Conservation (phyloP, 2,113 vertebrate genomes). For the Gallinago paraguaiae region DNA sequence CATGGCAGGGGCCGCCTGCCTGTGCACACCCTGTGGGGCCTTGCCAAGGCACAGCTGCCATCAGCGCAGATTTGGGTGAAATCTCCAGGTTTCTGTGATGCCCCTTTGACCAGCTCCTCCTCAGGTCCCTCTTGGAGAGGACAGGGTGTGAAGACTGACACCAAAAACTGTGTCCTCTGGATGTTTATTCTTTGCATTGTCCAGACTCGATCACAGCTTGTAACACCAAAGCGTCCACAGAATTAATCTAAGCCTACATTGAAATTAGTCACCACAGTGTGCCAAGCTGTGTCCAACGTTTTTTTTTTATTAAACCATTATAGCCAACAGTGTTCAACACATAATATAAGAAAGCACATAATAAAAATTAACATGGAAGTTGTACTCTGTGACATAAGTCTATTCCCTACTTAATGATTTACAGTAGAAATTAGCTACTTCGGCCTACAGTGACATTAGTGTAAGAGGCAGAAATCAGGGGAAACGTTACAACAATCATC, state of each 20-base stretch:
- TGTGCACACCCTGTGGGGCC: rapidly evolving
- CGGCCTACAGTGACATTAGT: background rate
- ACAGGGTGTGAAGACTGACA: background rate
- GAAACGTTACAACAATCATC: background rate
- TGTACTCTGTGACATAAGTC: background rate
- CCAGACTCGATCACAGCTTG: background rate
- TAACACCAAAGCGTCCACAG: background rate
- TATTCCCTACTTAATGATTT: background rate
- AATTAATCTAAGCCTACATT: background rate
- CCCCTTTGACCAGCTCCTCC: background rate
- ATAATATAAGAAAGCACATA: background rate
- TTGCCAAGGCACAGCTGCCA: rapidly evolving
- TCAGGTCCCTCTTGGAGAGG: background rate
- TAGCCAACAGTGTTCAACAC: background rate
- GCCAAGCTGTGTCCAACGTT: background rate
- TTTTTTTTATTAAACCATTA: constrained; percentile 40
- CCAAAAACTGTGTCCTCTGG: background rate
- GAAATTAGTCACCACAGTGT: background rate
- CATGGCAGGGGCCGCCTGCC: rapidly evolving
- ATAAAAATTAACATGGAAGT: background rate
- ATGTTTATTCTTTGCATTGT: background rate
- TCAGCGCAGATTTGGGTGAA: background rate
- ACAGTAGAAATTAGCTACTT: background rate
- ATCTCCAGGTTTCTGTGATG: background rate
- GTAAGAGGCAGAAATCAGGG: background rate